Evolutionary conservation across 2,888 invertebrate species (phyloP), one percentile per base, ranked within the genome.

Genomic region (Phortica magna): DNA sequence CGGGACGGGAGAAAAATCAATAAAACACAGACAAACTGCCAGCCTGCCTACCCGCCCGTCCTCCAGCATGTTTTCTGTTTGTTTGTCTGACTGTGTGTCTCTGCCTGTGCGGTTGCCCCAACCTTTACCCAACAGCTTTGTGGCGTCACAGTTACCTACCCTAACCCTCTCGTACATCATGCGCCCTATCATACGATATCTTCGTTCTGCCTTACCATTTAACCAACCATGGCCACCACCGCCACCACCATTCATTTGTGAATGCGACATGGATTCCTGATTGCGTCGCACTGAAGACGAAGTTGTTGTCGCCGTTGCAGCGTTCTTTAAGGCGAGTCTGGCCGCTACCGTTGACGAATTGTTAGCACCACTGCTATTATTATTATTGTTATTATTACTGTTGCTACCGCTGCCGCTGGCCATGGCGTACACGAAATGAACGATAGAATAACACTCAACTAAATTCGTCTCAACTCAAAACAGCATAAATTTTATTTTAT

Each of bases 181-280:
- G 14, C 48, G 48, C 14, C 39, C 64, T 64, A 19, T 61, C 12
- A 22, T 12, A 22, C 64, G 7, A 14, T 10, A 48, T 48, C 48
- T 48, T 48, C 48, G 14, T 65, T 65, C 48, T 64, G n/a, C 42
- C 91, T 95, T 93, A 96, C 96, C 96, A 92, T 96, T 96, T 93
- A 96, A 95, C 96, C 96, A 97, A 61, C 61, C 61, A 19, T 61
- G 61, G 22, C 61, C 22, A 61, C 61, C 61, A 17, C 57, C 57
- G 10, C 61, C 61, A 89, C 96, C 94, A 89, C 96, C 94, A 92
- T 95, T 96, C 61, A 96, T 95, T 93, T 96, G 96, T 75, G 95
- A 94, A 85, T 96, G 95, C 81, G 95, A 94, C 93, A 96, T 95
- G 90, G 94, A 94, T 90, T 96, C 96, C 89, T 95, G 95, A 91